phyloP scores from a whole-genome alignment of 2,797 vertebrate genomes.

The Anguilla megastoma region DNA sequence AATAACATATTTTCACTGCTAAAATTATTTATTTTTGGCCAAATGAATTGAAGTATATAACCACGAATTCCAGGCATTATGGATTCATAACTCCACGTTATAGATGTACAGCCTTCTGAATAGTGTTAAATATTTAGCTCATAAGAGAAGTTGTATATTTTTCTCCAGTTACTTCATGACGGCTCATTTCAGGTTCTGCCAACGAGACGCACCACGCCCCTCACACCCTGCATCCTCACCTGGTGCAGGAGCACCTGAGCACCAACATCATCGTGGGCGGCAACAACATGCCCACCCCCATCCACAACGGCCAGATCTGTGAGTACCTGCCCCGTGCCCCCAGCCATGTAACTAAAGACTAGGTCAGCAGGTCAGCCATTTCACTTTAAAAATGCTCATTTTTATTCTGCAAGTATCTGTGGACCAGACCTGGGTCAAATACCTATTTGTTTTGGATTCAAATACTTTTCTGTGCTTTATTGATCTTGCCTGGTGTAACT shows the following conservation, averaged over 20 bases:
- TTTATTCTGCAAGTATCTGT: neutral
- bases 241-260: conserved; percentile 96
- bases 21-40: neutral
- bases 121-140: neutral
- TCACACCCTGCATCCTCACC: conserved; percentile 92
- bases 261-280: conserved; percentile 90
- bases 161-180: neutral
- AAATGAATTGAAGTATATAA: neutral
- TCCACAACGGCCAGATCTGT: conserved; percentile 97
- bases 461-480: too few species aligned
- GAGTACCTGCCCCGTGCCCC: conserved; percentile 64
- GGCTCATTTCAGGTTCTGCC: conserved; percentile 78
- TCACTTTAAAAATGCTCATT: neutral
- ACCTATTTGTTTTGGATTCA: too few species aligned
- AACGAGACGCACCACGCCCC: conserved; percentile 88
- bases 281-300: conserved; percentile 84
- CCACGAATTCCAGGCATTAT: too few species aligned
- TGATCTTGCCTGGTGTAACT: too few species aligned
- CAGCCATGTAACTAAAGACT: neutral
- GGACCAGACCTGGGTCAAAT: too few species aligned
- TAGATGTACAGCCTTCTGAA: neutral
- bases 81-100: neutral
- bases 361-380: neutral
- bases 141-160: neutral
- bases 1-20: neutral